Conservation (phyloP, 2,888 invertebrate species). For the Ctenicera cuprea region DNA sequence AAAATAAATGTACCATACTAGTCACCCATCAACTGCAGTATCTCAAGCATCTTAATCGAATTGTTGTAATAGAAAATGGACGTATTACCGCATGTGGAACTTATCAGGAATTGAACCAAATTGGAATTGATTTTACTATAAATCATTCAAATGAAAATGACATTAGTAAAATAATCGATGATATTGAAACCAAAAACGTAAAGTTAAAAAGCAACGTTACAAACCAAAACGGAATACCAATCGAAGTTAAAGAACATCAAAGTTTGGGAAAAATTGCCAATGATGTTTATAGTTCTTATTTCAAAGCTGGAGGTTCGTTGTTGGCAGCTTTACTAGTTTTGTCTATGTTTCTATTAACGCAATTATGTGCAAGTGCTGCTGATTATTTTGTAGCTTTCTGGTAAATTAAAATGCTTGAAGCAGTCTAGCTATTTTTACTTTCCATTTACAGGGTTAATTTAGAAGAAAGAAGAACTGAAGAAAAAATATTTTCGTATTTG, state of each 20-base stretch:
- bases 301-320: conserved; percentile 82
- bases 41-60: conserved; percentile 74
- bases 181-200: background rate
- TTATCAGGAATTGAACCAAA: conserved; percentile 80
- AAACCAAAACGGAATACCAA: conserved; percentile 53
- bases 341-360: conserved; percentile 79
- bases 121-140: conserved; percentile 84
- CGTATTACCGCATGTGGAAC: conserved; percentile 77
- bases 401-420: conserved; percentile 71
- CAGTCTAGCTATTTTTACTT: conserved; percentile 9
- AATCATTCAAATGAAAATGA: conserved; percentile 64
- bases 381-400: conserved; percentile 89
- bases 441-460: conserved; percentile 66
- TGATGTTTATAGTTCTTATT: conserved; percentile 80
- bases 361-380: conserved; percentile 82
- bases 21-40: conserved; percentile 84
- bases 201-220: background rate
- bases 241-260: conserved; percentile 75
- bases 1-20: conserved; percentile 80
- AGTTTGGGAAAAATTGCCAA: conserved; percentile 76
- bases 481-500: conserved; percentile 8
- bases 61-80: conserved; percentile 75
- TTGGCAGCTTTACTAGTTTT: conserved; percentile 77
- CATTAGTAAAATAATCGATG: conserved; percentile 55
- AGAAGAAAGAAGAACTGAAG: conserved; percentile 59